phyloP scores from a whole-genome alignment of 2,113 vertebrate species.

The Oreotrochilus melanogaster region DNA sequence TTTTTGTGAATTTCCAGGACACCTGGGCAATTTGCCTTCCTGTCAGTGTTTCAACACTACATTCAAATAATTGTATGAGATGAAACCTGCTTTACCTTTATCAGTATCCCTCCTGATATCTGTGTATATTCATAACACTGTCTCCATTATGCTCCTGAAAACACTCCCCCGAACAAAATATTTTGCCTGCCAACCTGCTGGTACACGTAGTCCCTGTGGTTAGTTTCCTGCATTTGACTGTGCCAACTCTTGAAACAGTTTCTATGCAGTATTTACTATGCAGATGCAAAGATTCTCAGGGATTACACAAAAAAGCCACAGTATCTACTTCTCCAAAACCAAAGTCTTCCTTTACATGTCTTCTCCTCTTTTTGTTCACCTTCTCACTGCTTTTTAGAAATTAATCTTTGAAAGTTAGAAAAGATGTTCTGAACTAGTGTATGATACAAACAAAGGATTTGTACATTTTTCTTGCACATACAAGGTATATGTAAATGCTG shows the following conservation, averaged over 20 bases:
- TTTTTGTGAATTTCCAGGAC: background rate
- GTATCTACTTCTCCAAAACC: background rate
- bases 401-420: background rate
- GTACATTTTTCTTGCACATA: background rate
- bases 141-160: background rate
- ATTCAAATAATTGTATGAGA: background rate
- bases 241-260: background rate
- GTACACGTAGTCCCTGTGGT: background rate
- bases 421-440: background rate
- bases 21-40: background rate
- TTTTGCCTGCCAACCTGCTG: background rate
- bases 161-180: background rate
- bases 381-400: background rate
- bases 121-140: background rate
- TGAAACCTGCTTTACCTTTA: background rate
- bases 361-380: background rate
- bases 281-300: background rate
- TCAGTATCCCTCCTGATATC: background rate
- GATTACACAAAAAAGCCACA: background rate
- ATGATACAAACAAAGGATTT: background rate
- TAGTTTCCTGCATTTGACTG: background rate
- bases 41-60: background rate
- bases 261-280: background rate
- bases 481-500: background rate
- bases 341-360: background rate